A percentile compares a stretch with the other conserved stretches of the same genome.
These are phyloP conservation scores for Triplophysa rosa DNA, from an alignment of 2,113 vertebrate species.

Conservation along the genomic window DNA sequence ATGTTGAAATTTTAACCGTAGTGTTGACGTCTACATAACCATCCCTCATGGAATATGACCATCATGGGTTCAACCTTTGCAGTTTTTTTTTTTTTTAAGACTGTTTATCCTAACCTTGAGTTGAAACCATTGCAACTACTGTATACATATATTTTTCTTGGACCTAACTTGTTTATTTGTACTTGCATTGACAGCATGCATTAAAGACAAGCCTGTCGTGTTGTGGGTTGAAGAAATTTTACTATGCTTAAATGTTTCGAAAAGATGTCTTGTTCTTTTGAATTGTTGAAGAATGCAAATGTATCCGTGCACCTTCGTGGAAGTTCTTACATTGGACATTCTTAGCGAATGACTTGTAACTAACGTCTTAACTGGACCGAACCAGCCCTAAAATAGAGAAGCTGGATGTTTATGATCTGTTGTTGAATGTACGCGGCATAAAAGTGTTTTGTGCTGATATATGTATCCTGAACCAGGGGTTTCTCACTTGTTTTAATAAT, in stretches of 20 bases:
- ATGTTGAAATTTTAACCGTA: slow-evolving; percentile 24
- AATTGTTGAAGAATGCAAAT: slow-evolving; percentile 46
- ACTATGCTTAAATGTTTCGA: slow-evolving; percentile 54
- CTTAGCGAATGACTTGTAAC: background rate
- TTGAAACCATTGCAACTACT: slow-evolving; percentile 34
- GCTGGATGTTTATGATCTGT: slow-evolving; percentile 8
- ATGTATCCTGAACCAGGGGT: slow-evolving; percentile 52
- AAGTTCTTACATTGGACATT: slow-evolving; percentile 37
- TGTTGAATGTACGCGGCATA: slow-evolving; percentile 53
- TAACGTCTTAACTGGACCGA: slow-evolving; percentile 36
- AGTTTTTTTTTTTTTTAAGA: slow-evolving; percentile 44
- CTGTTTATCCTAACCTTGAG: slow-evolving; percentile 21
- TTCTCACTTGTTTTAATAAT: slow-evolving; percentile 30
- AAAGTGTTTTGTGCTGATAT: slow-evolving; percentile 47
- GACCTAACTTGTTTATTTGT: slow-evolving; percentile 44
- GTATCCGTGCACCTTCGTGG: slow-evolving; percentile 40
- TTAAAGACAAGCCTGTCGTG: slow-evolving; percentile 51
- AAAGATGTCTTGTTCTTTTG: slow-evolving; percentile 56
- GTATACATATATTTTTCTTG: slow-evolving; percentile 44
- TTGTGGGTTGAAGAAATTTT: slow-evolving; percentile 68
- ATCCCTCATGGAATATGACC: slow-evolving; percentile 31
- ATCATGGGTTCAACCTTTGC: slow-evolving; percentile 33
- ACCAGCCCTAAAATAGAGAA: slow-evolving; percentile 3
- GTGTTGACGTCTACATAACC: slow-evolving; percentile 51
- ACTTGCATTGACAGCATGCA: slow-evolving; percentile 69